Evolutionary conservation across 2,797 vertebrate genomes (phyloP).

Genomic region (Nannoperca obscura): DNA sequence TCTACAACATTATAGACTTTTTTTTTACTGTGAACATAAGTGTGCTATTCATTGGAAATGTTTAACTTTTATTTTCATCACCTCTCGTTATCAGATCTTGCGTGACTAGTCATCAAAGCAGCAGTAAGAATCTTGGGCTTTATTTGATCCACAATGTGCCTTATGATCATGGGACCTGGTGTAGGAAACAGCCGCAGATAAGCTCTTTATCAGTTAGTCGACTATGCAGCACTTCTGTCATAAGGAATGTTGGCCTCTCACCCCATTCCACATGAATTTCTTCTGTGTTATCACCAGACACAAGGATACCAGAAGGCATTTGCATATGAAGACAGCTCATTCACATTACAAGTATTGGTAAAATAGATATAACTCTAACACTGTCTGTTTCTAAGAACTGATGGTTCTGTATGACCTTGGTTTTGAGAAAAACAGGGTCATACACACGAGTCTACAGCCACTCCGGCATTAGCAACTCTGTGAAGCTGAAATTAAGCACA

Average conservation of each 20-base stretch:
- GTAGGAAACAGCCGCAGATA: constrained; percentile 67
- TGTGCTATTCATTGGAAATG: not conserved
- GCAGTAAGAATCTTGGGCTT: constrained; percentile 44
- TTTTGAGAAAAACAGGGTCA: not conserved
- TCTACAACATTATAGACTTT: not conserved
- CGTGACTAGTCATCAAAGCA: constrained; percentile 29
- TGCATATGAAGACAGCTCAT: constrained; percentile 15
- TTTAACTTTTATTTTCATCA: constrained; percentile 16
- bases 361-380: not conserved
- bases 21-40: not conserved
- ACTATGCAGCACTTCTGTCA: constrained; percentile 70
- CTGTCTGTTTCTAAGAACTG: not conserved
- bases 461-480: not conserved
- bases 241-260: constrained; percentile 79
- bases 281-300: constrained; percentile 50
- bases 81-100: not conserved
- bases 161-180: constrained; percentile 71
- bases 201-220: constrained; percentile 74
- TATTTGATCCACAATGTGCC: constrained; percentile 55
- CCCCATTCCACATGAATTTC: constrained; percentile 62
- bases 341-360: not conserved
- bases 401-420: not conserved
- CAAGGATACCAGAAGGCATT: constrained; percentile 20
- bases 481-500: constrained; percentile 15
- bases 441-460: not conserved